These are phyloP conservation scores for Alaudala cheleensis DNA, from an alignment of 2,113 vertebrate species.

Conservation along the genomic window DNA sequence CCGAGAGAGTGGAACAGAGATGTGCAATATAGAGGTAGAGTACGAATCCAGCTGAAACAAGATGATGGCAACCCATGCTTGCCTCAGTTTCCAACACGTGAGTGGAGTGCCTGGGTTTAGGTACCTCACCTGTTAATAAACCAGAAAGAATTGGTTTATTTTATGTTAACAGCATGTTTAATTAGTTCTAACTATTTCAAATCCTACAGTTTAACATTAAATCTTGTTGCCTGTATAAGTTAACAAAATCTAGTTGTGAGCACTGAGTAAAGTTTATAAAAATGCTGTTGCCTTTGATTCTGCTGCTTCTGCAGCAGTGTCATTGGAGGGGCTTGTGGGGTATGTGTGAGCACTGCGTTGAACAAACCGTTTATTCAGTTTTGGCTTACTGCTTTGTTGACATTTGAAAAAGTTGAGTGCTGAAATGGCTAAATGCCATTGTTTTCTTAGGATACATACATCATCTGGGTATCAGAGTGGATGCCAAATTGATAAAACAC, in stretches of 20 bases:
- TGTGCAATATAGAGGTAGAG: constrained; percentile 88
- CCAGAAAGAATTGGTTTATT: not conserved
- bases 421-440: not conserved
- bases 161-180: not conserved
- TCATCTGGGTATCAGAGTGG: not conserved
- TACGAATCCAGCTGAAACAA: constrained; percentile 89
- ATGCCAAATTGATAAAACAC: not conserved
- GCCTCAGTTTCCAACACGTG: constrained; percentile 89
- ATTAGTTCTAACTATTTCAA: not conserved
- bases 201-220: not conserved
- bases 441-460: not conserved
- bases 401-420: not conserved
- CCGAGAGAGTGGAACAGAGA: constrained; percentile 96
- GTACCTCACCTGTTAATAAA: not conserved
- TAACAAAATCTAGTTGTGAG: not conserved
- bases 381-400: not conserved
- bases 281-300: not conserved
- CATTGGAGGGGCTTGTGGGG: not conserved
- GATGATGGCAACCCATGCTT: constrained; percentile 88
- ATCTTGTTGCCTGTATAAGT: not conserved
- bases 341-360: accelerated
- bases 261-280: not conserved
- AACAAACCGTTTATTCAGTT: not conserved
- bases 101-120: constrained; percentile 54
- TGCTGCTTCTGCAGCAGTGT: not conserved